Evolutionary conservation across 2,113 vertebrate genomes (phyloP).

Genomic region (Strix uralensis): DNA sequence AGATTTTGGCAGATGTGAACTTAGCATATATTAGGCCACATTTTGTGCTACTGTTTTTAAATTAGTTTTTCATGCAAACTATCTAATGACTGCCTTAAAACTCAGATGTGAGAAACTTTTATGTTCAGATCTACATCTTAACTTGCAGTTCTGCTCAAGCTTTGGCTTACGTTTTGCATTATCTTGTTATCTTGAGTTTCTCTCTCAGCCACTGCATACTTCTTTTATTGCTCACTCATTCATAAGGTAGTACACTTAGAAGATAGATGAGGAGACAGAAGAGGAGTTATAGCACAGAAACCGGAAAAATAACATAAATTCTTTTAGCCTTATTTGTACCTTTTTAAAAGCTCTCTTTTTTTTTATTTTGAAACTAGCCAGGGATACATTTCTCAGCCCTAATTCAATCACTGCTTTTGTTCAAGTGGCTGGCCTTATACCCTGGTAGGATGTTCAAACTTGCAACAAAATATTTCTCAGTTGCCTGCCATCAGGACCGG

Average conservation of each 20-base stretch:
- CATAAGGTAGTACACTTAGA: slow-evolving; percentile 28
- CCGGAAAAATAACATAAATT: slow-evolving; percentile 59
- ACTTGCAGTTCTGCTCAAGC: neutral
- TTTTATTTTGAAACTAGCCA: slow-evolving; percentile 20
- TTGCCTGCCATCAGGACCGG: neutral
- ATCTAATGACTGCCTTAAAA: neutral
- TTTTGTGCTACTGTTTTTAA: neutral
- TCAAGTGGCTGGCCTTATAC: neutral
- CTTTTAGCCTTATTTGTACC: slow-evolving; percentile 48
- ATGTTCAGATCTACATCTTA: neutral
- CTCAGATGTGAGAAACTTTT: neutral
- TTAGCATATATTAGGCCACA: neutral
- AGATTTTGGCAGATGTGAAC: neutral
- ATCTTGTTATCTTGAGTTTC: slow-evolving; percentile 53
- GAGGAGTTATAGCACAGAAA: slow-evolving; percentile 51
- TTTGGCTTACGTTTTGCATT: neutral
- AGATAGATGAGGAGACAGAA: slow-evolving; percentile 47
- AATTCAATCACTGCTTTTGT: neutral
- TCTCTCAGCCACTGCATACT: slow-evolving; percentile 45
- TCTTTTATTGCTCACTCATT: slow-evolving; percentile 65
- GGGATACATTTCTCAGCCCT: neutral
- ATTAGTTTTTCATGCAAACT: neutral
- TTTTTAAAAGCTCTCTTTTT: slow-evolving; percentile 14
- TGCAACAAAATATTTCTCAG: slow-evolving; percentile 10
- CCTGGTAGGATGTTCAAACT: neutral